Conservation (phyloP, 2,888 invertebrate genomes). For the Athetis lepigone region DNA sequence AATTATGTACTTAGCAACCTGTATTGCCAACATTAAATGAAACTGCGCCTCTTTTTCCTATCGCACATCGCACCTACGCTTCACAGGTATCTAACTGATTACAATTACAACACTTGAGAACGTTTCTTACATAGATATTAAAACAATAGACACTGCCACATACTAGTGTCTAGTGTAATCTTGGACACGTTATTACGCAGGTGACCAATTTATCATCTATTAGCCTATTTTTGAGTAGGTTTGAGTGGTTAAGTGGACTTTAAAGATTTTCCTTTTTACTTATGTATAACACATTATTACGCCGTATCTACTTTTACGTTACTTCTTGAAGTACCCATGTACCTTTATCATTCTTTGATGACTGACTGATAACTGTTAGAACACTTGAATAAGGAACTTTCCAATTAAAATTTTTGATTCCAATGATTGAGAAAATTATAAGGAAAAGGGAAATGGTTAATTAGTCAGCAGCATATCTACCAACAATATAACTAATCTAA, state of each 20-base stretch:
- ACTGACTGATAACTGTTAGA: background rate
- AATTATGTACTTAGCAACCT: conserved; percentile 4
- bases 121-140: conserved; percentile 36
- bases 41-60: conserved; percentile 13
- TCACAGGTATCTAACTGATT: conserved; percentile 28
- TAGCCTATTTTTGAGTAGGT: conserved; percentile 10
- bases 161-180: conserved; percentile 10
- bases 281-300: background rate
- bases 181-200: conserved; percentile 50
- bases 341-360: background rate
- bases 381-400: background rate
- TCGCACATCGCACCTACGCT: conserved; percentile 16
- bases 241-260: background rate
- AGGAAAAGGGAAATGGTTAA: conserved; percentile 20
- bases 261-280: background rate
- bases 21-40: background rate
- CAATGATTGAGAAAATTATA: conserved; percentile 8
- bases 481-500: conserved; percentile 5
- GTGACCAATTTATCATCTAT: conserved; percentile 53
- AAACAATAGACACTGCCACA: conserved; percentile 37
- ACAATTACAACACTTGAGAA: conserved; percentile 34
- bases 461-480: conserved; percentile 22
- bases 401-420: background rate
- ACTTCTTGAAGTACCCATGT: background rate
- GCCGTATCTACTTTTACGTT: background rate